These are phyloP conservation scores for Amphimedon queenslandica DNA, from an alignment of 37 sponge, comb jelly and placozoan genomes.

Conservation along the genomic window DNA sequence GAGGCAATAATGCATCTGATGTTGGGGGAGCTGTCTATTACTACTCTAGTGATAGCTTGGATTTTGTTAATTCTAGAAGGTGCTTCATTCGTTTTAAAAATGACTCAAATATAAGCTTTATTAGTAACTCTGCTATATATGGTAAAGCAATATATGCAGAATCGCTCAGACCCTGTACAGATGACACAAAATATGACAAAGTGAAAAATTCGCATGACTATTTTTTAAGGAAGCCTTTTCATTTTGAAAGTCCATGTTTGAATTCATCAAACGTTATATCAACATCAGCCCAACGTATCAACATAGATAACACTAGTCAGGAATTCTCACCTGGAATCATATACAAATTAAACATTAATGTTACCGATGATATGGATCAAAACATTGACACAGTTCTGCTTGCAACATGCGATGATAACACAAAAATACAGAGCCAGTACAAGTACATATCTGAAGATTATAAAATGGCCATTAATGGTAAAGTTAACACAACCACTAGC, in stretches of 20 bases:
- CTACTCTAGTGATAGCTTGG: not conserved
- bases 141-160: constrained; percentile 28
- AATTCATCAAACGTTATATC: not conserved
- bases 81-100: constrained; percentile 12
- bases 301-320: too few relatives aligned
- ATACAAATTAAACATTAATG: not conserved
- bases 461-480: constrained; percentile 9
- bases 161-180: constrained; percentile 20
- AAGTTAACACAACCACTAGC: not conserved
- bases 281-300: not conserved
- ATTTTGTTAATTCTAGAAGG: not conserved
- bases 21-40: constrained; percentile 13
- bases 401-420: not conserved
- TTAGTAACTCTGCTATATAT: constrained; percentile 18
- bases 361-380: constrained; percentile 22
- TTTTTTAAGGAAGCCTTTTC: not conserved
- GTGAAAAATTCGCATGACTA: not conserved
- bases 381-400: not conserved
- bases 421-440: not conserved
- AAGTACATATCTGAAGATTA: not conserved
- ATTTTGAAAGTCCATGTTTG: not conserved
- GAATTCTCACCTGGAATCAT: not conserved
- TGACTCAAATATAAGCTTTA: not conserved
- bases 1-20: not conserved
- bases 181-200: not conserved